These are phyloP conservation scores for Drosophila greeni DNA, from an alignment of 2,888 invertebrate genomes.

Conservation along the genomic window DNA sequence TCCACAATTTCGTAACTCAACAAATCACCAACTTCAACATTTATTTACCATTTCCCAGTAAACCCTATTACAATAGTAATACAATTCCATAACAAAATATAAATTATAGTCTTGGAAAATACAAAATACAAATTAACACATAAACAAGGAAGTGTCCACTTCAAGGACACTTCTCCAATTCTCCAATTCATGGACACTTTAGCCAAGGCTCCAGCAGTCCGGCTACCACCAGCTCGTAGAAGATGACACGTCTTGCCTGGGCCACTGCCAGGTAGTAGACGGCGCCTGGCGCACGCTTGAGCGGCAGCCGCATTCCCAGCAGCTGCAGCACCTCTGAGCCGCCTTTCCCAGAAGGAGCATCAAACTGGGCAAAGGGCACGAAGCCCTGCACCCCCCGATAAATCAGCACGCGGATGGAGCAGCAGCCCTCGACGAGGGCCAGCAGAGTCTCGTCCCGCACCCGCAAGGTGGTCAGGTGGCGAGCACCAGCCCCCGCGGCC, in stretches of 20 bases:
- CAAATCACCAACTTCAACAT: background rate
- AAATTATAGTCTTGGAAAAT: background rate
- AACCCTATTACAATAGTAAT: background rate
- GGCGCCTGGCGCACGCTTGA: slow-evolving; percentile 31
- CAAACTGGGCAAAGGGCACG: slow-evolving; percentile 68
- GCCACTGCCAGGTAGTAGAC: slow-evolving; percentile 59
- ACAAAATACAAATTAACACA: background rate
- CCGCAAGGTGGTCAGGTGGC: slow-evolving; percentile 77
- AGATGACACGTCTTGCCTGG: slow-evolving; percentile 52
- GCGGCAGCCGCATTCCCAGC: slow-evolving; percentile 50
- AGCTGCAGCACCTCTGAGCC: slow-evolving; percentile 51
- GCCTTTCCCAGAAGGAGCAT: background rate
- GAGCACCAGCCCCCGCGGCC: slow-evolving; percentile 78
- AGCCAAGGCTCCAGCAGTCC: slow-evolving; percentile 64
- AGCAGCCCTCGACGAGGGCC: slow-evolving; percentile 79
- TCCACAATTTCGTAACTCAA: background rate
- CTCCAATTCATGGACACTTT: slow-evolving; percentile 23
- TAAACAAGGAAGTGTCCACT: background rate
- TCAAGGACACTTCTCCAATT: too few species aligned
- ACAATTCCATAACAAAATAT: background rate
- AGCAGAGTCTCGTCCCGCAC: slow-evolving; percentile 80
- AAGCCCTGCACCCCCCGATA: slow-evolving; percentile 78
- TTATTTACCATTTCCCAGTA: background rate
- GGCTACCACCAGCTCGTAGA: slow-evolving; percentile 67
- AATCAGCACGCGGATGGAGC: slow-evolving; percentile 63